Base-by-base conservation (phyloP, 1,140 invertebrate species). In the Scaptomyza pallida region DNA sequence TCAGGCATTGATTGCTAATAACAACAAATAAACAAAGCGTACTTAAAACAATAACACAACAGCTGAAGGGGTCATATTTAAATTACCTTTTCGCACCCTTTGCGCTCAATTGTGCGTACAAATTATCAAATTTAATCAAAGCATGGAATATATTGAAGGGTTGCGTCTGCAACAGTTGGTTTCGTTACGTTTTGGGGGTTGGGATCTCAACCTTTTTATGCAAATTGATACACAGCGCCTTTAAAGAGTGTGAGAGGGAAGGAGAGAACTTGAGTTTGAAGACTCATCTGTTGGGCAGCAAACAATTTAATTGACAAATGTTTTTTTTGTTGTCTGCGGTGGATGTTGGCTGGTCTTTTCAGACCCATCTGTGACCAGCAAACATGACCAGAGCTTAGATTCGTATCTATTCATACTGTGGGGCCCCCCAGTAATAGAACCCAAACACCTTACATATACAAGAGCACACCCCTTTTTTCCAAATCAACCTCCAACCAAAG, bases 81-180 rank as follows among this genome's bases (percentile, higher is more conserved):
- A 50, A 12, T 26, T 41, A 43, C 21, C 45, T 56, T 47, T 56
- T 30, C 26, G 26, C 37, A 48, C 5, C 19, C 12, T 13, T 12
- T 6, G 30, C 52, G 48, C 37, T 47, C 77, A 73, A 86, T 74
- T 85, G 69, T 77, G 76, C 77, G 81, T 86, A 56, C 74, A 86
- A 86, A 85, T 86, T 77, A 74, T 68, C 74, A 77, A 86, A 85
- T 85, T 85, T 62, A 86, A 85, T 85, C 60, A 83, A 76, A 41
- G 59, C 50, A 59, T 56, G 37, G 15, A 72, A 75, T n/a, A n/a
- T n/a, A 79, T 76, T 72, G 52, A 62, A 65, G 30, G 57, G 50
- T 52, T 41, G 60, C 17, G 5, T 5, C 44, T 41, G 8, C 33
- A 79, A 85, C 76, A 83, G 72, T 68, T 85, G 67, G 72, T 56